Evolutionary conservation across 2,113 vertebrate genomes (phyloP), one percentile per base, ranked within the genome.

Genomic region (Ancistrus triradiatus): DNA sequence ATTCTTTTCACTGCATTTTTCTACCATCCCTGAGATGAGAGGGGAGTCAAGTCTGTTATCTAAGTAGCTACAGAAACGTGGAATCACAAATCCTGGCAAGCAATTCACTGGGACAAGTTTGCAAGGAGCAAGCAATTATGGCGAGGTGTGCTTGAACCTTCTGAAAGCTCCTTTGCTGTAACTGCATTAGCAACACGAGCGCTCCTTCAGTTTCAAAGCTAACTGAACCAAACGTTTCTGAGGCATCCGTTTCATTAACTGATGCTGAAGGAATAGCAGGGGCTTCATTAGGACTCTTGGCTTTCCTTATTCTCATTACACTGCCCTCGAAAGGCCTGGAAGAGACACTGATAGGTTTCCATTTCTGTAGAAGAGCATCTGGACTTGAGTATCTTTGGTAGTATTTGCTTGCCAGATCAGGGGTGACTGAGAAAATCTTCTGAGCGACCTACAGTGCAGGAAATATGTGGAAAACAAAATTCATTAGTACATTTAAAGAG

Each of bases 51-150:
- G 27, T 74, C 68, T 35, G 15, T 66, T 47, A 50, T 73, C 69
- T 72, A 73, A 82, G 82, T 62, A 35, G 19, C 27, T 21, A 72
- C 75, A 79, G 73, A 74, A 77, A 78, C 59, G 40, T 68, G 66
- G 77, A 78, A 69, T 69, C 65, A 73, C 69, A 72, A 74, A 74
- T 74, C 59, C 69, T 31, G 42, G 24, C 64, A 52, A 57, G 70
- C 70, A 73, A 33, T 25, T 21, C 21, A 35, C 28, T 66, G 35
- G 15, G 4, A 48, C 27, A 21, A 4, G 31, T 40, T 43, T 17
- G 42, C 4, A n/a, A 53, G 15, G 13, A n/a, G 14, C 43, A 42
- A 10, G 14, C 43, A 33, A 13, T 18, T 69, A 2, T 9, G 33
- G 24, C 48, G 38, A 38, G 40, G 18, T 46, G 28, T 55, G 28